Evolutionary conservation across 2,113 vertebrate species (phyloP).

Genomic region (Tupaia chinensis): DNA sequence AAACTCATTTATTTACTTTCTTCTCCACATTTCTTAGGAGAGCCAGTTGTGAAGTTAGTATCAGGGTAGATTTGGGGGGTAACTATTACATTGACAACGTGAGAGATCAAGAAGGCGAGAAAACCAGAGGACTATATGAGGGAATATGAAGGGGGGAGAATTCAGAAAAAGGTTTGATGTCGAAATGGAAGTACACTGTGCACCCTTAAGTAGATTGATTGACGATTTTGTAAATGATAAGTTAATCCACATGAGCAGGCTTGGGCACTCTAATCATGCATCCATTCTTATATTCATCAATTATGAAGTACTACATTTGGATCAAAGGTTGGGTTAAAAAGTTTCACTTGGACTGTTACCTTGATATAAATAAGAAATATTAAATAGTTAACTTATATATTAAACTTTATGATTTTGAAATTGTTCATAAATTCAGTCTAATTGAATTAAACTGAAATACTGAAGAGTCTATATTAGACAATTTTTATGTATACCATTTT

Average conservation of each 20-base stretch:
- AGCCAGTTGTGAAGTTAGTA: conserved; percentile 23
- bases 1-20: conserved; percentile 32
- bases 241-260: not conserved
- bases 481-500: not conserved
- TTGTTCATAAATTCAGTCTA: conserved; percentile 21
- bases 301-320: not conserved
- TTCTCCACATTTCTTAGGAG: conserved; percentile 39
- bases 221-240: not conserved
- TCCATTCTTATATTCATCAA: not conserved
- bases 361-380: conserved; percentile 33
- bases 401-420: conserved; percentile 30
- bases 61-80: not conserved
- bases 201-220: not conserved
- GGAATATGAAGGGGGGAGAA: not conserved
- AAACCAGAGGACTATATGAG: not conserved
- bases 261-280: not conserved
- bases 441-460: conserved; percentile 2
- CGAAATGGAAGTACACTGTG: not conserved
- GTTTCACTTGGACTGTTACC: not conserved
- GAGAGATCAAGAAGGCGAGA: not conserved
- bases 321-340: not conserved
- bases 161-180: not conserved
- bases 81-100: not conserved
- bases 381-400: not conserved
- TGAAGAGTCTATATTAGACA: not conserved